Base-by-base conservation (phyloP, 2,888 invertebrate species). In the Zaprionus bogoriensis region DNA sequence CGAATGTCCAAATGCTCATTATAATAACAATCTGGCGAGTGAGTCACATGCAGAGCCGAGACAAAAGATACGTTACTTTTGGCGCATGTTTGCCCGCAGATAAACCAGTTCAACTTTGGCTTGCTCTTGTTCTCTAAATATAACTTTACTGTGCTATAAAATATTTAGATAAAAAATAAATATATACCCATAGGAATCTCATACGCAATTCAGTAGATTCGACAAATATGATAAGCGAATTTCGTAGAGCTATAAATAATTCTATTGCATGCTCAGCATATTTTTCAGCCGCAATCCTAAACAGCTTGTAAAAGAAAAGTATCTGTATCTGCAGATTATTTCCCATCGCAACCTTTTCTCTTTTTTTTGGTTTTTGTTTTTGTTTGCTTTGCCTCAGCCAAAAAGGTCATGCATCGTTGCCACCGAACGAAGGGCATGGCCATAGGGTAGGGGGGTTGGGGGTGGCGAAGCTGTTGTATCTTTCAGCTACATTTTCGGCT, bases 401-500 rank as follows among this genome's bases (percentile, higher is more conserved):
- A 52, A 71, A 75, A 76, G 59, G 61, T 77, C 73, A 67, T 55
- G 59, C 52, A 44, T 58, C 57, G 52, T 19, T 28, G 50, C 14
- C 12, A 22, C 12, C 22, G 30, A 25, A 27, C 0, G 25, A 4
- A 10, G 10, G 2, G 14, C 7, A 1, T 7, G 17, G 17, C 1
- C 4, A 1, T 5, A 10, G 30, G 10, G 39, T 20, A 7, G 17
- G 17, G 6, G n/a, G n/a, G n/a, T n/a, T n/a, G n/a, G n/a, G 42
- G 20, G 32, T 38, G 20, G 3, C 20, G 39, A 17, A 39, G 51
- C 51, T 59, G 32, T 20, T 45, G 60, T 61, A 70, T 85, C 66
- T 77, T 52, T 60, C 32, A 42, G 74, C 60, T 60, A 67, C 52
- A 58, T 55, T 53, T 22, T 51, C 20, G 39, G 36, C 17, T 38